Evolutionary conservation across 2,888 invertebrate genomes (phyloP), one percentile per base, ranked within the genome.

Genomic region (Phaedon cochleariae): DNA sequence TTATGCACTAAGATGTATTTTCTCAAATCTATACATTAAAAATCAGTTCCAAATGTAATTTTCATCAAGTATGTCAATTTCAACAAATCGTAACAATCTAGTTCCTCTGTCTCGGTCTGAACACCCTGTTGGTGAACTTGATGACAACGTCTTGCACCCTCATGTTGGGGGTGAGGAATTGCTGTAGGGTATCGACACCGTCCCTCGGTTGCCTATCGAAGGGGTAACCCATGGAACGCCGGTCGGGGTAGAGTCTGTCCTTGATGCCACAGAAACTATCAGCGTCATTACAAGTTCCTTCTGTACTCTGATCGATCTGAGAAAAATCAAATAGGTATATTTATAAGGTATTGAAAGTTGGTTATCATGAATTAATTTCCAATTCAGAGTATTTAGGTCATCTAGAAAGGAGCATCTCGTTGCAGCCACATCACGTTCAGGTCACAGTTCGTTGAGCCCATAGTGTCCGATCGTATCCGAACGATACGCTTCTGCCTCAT

Each of bases 191-290:
- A 75, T 85, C 83, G 64, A 87, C 89, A 1, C 87, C 86, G 22
- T 81, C 78, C 0, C 89, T 85, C 12, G 90, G 87, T 59, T 87
- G 84, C 20, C 92, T 85, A 81, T 92, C 90, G 86, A 92, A 91
- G n/a, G 95, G 95, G 85, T 87, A 95, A 41, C 95, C 95, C 95
- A 95, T 95, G 4, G 92, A 82, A 64, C 92, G 88, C 41, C 87
- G 87, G 83, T 95, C 95, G 0, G 95, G 95, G 81, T 93, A 95
- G 75, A 89, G 85, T 61, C 87, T 87, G 82, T 93, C 92, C 58
- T 89, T 88, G 17, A 94, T 85, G 1, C 95, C 95, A 75, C 95
- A 95, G 83, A 89, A 95, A 71, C 91, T 91, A 55, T 89, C 87
- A 0, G 94, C 93, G 79, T 93, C 91, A 49, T 87, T 89, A 81